Evolutionary conservation across 2,113 vertebrate species (phyloP), one percentile per base, ranked within the genome.

Genomic region (Halcyon malimbica): DNA sequence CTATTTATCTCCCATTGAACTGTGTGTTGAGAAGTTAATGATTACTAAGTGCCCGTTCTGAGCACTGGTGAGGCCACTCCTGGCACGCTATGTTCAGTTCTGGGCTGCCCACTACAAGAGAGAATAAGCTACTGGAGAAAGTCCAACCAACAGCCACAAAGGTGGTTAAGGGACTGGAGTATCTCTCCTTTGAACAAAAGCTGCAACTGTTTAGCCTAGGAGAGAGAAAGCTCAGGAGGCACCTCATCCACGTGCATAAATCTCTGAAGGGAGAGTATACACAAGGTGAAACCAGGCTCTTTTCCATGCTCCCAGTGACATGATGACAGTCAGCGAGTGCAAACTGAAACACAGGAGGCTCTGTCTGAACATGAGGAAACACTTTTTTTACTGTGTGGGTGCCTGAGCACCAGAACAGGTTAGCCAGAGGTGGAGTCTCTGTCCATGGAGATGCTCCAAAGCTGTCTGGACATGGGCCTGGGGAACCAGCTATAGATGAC

Each of bases 1-100:
- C 74, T 83, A 35, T 87, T 83, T 63, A 57, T 83, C 67, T 73
- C 19, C 7, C 29, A 24, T 6, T 77, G 50, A 90, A 73, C 35
- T 57, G 24, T 19, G 60, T 73, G 46, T 56, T 53, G 48, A 60
- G 82, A 68, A 60, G 79, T 48, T 64, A 50, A 18, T 79, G 28
- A 59, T 77, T 53, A 31, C 44, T 41, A 14, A 57, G 81, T 62
- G 35, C 10, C 29, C 35, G 6, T 46, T 46, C 26, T 35, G 9
- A 78, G 76, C 25, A 46, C 28, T 63, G 46, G 10, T 39, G 44
- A 65, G 39, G 68, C 26, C 1, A 0, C 1, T 1, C 44, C n/a
- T 31, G 39, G 21, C 2, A 1, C 31, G 11, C 37, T 41, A 15
- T 44, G 74, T 59, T 24, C 28, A 35, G 1, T n/a, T 60, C 81